Evolutionary conservation across 2,888 invertebrate genomes (phyloP), one percentile per base, ranked within the genome.

Genomic region (Pseudanteris insignis): DNA sequence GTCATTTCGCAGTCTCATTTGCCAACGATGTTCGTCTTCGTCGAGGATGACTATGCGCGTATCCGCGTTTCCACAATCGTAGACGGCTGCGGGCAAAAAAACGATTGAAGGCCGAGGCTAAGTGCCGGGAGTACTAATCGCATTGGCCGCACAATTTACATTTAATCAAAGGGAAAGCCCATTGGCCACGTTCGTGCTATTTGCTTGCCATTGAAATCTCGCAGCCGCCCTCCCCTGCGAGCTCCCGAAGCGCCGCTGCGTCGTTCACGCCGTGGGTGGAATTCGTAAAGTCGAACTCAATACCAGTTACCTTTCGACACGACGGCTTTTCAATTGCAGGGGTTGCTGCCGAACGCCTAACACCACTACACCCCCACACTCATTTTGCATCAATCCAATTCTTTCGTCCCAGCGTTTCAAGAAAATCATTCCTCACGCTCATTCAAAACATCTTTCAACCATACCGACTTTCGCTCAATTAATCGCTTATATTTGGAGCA

Each of bases 141-240:
- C 72, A 72, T 76, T 76, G 68, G 67, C 75, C 75, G 70, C 74
- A 75, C 76, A 73, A 78, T 78, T 77, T 78, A 76, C 78, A 78
- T 78, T 78, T 78, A 77, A 78, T 78, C 77, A 78, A 78, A 78
- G 74, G 75, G 75, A 77, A 74, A 76, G 74, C 75, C 74, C 74
- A 75, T 76, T 76, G 76, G 72, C 74, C 72, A 67, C 69, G 73
- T 68, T 72, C 72, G 71, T 73, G 77, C 75, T 76, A 77, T 77
- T 77, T 76, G 72, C 76, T 74, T 72, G 73, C 75, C 72, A 77
- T 77, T 76, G 75, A 77, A 78, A 78, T 77, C 76, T 70, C 69
- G 67, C 60, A 51, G 46, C 53, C 30, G 15, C 32, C 41, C 34
- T 18, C 28, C n/a, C 12, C 21, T 15, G 7, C 10, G 1, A 1